phyloP scores from a whole-genome alignment of 2,113 vertebrate genomes.

The Strigops habroptila region DNA sequence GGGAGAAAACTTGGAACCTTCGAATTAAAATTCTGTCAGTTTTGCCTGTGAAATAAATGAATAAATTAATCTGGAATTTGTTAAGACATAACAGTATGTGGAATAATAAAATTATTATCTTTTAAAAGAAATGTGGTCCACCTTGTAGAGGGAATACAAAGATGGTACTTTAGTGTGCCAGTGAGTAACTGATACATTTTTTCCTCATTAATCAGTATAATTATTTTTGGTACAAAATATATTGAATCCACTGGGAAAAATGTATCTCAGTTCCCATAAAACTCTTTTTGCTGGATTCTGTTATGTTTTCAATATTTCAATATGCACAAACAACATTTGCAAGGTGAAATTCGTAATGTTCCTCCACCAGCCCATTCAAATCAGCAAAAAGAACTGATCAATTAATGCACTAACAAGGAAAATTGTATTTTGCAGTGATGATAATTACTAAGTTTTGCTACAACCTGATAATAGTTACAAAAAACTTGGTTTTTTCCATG shows the following conservation, averaged over 20 bases:
- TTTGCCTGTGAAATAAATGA: not conserved
- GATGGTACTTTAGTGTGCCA: not conserved
- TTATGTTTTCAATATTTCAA: not conserved
- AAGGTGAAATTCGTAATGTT: not conserved
- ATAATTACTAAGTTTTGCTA: not conserved
- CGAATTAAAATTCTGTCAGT: not conserved
- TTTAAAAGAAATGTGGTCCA: not conserved
- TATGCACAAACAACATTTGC: not conserved
- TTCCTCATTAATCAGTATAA: not conserved
- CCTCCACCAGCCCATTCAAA: not conserved
- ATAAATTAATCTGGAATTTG: not conserved
- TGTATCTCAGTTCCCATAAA: not conserved
- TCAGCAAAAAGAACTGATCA: not conserved
- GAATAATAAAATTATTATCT: not conserved
- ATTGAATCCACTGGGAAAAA: not conserved
- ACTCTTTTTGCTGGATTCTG: not conserved
- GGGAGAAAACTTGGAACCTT: not conserved
- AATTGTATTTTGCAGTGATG: not conserved
- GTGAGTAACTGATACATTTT: not conserved
- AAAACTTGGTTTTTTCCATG: too few relatives aligned
- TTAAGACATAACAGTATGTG: not conserved
- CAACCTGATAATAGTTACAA: not conserved
- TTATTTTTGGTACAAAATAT: not conserved
- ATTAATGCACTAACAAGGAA: not conserved
- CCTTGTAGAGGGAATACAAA: not conserved